Conservation (phyloP, 2,113 vertebrate genomes). For the Butorides virescens region DNA sequence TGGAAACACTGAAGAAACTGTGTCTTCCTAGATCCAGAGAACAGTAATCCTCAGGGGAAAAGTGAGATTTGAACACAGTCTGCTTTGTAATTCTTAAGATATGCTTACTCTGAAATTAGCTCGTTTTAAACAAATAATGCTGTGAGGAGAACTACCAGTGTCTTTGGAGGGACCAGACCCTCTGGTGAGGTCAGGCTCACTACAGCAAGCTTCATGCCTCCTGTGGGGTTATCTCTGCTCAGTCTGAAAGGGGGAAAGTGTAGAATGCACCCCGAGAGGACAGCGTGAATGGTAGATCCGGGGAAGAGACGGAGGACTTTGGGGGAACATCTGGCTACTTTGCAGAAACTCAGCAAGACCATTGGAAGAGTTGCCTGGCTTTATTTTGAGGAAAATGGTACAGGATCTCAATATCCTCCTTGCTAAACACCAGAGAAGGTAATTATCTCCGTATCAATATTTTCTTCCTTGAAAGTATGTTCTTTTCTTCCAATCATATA, state of each 20-base stretch:
- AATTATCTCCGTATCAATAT: not conserved
- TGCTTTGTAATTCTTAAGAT: slow-evolving; percentile 21
- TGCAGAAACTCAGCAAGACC: not conserved
- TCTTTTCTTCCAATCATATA: not conserved
- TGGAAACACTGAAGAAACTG: not conserved
- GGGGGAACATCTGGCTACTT: not conserved
- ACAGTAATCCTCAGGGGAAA: not conserved
- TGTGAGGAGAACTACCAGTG: not conserved
- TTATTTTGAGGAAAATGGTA: not conserved
- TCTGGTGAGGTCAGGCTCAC: not conserved
- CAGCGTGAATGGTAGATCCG: not conserved
- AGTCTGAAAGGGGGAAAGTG: not conserved
- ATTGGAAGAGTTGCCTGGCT: not conserved
- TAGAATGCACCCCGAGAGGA: not conserved
- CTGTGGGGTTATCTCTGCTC: not conserved
- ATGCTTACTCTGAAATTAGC: slow-evolving; percentile 9
- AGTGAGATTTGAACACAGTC: not conserved
- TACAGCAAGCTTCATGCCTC: not conserved
- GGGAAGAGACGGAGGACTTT: not conserved
- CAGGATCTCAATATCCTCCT: not conserved
- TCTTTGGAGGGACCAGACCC: not conserved
- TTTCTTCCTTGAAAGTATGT: not conserved
- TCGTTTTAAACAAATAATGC: slow-evolving; percentile 31
- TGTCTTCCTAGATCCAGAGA: not conserved
- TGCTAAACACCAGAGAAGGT: not conserved